phyloP scores from a whole-genome alignment of 2,113 vertebrate genomes.

The Toxotes chatareus region DNA sequence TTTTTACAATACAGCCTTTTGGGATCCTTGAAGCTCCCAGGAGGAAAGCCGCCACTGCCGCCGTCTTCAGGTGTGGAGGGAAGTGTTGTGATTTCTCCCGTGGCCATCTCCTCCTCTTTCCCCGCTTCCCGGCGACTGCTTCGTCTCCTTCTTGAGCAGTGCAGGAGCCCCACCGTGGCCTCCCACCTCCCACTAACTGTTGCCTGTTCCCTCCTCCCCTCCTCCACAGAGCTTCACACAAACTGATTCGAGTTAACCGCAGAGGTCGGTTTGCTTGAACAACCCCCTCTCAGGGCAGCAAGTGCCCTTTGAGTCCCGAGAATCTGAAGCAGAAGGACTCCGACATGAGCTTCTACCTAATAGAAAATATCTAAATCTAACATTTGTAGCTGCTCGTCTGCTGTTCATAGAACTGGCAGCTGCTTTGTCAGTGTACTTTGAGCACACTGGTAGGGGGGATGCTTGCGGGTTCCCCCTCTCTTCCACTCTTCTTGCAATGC shows the following conservation, averaged over 20 bases:
- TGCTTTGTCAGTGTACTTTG: constrained; percentile 32
- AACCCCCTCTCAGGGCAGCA: constrained; percentile 46
- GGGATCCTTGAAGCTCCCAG: constrained; percentile 93
- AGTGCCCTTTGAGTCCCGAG: constrained; percentile 56
- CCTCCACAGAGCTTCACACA: constrained; percentile 59
- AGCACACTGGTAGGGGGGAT: constrained; percentile 38
- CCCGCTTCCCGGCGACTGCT: constrained; percentile 52
- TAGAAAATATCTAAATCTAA: constrained; percentile 1
- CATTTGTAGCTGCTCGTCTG: constrained; percentile 19
- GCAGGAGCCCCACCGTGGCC: constrained; percentile 69
- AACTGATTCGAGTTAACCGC: constrained; percentile 71
- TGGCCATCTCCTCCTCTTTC: constrained; percentile 84
- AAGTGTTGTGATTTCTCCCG: constrained; percentile 91
- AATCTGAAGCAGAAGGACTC: constrained; percentile 26
- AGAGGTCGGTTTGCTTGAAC: constrained; percentile 68
- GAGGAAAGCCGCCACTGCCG: constrained; percentile 86
- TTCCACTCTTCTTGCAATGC: constrained; percentile 55
- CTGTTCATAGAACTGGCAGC: constrained; percentile 37
- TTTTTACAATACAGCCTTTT: constrained; percentile 97
- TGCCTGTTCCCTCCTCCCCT: constrained; percentile 65
- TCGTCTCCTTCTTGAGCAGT: constrained; percentile 55
- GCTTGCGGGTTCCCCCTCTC: constrained; percentile 43
- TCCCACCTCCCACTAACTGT: constrained; percentile 68
- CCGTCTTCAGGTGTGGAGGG: constrained; percentile 88
- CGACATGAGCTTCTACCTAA: background rate